phyloP scores from a whole-genome alignment of 2,113 vertebrate species.

The Pterocles gutturalis region DNA sequence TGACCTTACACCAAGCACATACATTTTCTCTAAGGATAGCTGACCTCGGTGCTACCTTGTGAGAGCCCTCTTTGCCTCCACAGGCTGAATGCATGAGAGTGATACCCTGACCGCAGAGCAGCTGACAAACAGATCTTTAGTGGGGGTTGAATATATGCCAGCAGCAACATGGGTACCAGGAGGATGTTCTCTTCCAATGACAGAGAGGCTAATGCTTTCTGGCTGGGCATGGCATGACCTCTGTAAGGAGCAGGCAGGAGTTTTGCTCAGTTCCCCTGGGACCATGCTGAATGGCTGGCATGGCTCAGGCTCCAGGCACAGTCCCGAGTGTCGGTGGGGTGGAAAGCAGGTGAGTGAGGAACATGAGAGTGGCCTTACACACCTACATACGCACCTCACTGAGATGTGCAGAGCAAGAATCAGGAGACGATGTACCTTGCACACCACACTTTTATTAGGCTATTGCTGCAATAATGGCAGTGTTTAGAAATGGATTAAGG shows the following conservation, averaged over 20 bases:
- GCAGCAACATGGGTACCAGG: neutral
- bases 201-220: neutral
- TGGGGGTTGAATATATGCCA: neutral
- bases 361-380: neutral
- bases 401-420: neutral
- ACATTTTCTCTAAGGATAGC: neutral
- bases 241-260: neutral
- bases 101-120: neutral
- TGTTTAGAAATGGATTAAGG: neutral
- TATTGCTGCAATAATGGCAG: neutral
- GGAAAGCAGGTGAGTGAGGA: rapidly evolving
- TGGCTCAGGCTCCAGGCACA: neutral
- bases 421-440: neutral
- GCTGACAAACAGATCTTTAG: neutral
- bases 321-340: rapidly evolving
- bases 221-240: rapidly evolving
- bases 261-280: rapidly evolving
- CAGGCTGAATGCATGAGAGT: neutral
- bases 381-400: rapidly evolving
- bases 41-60: neutral
- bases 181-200: neutral
- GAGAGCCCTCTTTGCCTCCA: neutral
- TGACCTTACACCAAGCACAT: neutral
- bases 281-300: rapidly evolving
- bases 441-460: rapidly evolving